A percentile compares a stretch with the other conserved stretches of the same genome.
These are phyloP conservation scores for Hoplodrina ambigua DNA, from an alignment of 2,888 invertebrate genomes.

Conservation along the genomic window DNA sequence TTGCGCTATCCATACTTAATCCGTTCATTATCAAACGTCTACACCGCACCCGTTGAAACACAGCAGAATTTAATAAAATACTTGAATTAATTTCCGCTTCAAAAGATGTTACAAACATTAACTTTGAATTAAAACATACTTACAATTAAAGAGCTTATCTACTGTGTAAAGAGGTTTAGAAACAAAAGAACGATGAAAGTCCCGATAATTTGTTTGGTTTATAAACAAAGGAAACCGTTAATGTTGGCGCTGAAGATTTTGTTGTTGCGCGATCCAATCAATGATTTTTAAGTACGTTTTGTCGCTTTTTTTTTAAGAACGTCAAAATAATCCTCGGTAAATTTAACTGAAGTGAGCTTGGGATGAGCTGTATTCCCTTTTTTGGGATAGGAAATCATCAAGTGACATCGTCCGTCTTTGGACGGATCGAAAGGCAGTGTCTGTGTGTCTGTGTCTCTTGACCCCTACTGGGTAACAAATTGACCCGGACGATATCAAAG, in stretches of 20 bases:
- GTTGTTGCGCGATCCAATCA: conserved; percentile 6
- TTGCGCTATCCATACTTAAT: no score
- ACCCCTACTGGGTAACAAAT: no score
- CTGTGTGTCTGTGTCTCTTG: no score
- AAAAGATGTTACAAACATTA: background rate
- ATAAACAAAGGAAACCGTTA: conserved; percentile 27
- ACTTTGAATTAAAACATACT: conserved; percentile 13
- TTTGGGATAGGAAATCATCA: no score
- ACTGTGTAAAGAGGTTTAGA: conserved; percentile 3
- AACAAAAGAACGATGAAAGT: conserved; percentile 25
- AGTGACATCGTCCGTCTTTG: no score
- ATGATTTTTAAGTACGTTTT: background rate
- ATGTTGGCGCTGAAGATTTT: conserved; percentile 9
- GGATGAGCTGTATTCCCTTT: no score
- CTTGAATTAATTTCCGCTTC: conserved; percentile 11
- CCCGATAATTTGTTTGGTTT: conserved; percentile 20
- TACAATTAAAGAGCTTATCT: conserved; percentile 38
- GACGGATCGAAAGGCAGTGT: no score
- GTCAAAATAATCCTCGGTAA: no score
- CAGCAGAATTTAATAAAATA: conserved; percentile 13
- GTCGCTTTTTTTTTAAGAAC: background rate
- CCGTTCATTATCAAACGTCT: background rate
- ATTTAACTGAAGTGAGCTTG: no score
- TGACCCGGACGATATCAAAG: no score
- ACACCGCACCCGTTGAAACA: background rate